Base-by-base conservation (phyloP, 2,113 vertebrate species). In the Ahaetulla prasina region DNA sequence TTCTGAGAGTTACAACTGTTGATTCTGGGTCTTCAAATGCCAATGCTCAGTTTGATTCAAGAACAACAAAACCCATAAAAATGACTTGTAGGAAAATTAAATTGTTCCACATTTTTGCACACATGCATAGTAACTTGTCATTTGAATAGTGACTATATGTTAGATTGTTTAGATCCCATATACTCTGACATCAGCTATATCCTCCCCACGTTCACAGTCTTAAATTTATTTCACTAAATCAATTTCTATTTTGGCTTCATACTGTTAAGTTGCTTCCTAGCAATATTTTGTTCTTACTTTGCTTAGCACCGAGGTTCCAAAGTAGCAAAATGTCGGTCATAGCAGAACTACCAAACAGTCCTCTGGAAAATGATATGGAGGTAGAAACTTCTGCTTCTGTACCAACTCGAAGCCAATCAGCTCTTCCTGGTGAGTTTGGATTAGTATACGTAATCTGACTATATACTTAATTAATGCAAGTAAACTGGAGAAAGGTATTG, bases 351-450 rank as follows among this genome's bases (percentile, higher is more conserved):
- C 96, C 50, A 4, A 84, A 95, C 30, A 39, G 5, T 87, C 47
- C 94, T 93, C 95, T 94, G 49, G 97, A 97, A 74, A 97, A 97
- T 47, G 95, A 96, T n/a, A 97, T 97, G 97, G 92, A 96, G 12
- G 94, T 97, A 57, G 97, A 98, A 88, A 63, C 95, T 6, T 68
- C 96, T 27, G 7, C 63, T 47, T 85, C 97, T 84, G 11, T 92
- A 16, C 96, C 95, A 91, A 23, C 92, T 27, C 95, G 85, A 92
- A 97, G 92, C 53, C 94, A 87, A 45, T 91, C 91, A 0, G n/a
- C 94, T 20, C 45, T 87, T 95, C 68, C 94, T 52, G 45, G 98
- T 98, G 90, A 97, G 98, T 97, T 84, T 50, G 89, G 25, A 80
- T 92, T 90, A 84, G 3, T 16, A 0, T 3, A 45, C n/a, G 80